A percentile compares a stretch with the other conserved stretches of the same genome.
Evolutionary conservation across 2,888 invertebrate species (phyloP).

Genomic region (Tineola bisselliella): DNA sequence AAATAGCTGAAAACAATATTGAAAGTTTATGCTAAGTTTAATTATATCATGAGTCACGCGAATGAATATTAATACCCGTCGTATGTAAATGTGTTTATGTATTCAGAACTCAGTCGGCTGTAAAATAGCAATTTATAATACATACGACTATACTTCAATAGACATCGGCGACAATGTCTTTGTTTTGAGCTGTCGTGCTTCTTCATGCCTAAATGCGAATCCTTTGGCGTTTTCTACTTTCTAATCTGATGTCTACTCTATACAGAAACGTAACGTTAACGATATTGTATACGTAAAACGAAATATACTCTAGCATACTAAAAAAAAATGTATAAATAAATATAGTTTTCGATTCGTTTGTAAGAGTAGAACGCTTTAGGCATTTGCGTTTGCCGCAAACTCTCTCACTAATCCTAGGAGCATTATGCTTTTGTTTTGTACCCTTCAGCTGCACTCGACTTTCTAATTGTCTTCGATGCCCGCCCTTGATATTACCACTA

Average conservation of each 20-base stretch:
- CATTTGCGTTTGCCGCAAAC: constrained; percentile 45
- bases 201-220: constrained; percentile 20
- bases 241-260: constrained; percentile 17
- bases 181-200: not conserved
- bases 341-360: not conserved
- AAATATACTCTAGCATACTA: too few relatives aligned
- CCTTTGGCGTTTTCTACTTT: constrained; percentile 44
- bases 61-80: not conserved
- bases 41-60: constrained; percentile 10
- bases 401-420: constrained; percentile 37
- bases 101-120: constrained; percentile 1
- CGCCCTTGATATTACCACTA: not conserved
- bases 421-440: constrained; percentile 48
- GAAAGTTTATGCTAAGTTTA: constrained; percentile 6
- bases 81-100: constrained; percentile 1
- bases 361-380: constrained; percentile 21
- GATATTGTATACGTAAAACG: too few relatives aligned
- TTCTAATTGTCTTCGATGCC: constrained; percentile 35
- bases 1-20: not conserved
- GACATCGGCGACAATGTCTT: not conserved
- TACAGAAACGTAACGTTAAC: too few relatives aligned
- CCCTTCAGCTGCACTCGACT: constrained; percentile 41
- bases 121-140: constrained; percentile 4
- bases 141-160: not conserved
- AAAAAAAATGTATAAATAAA: too few relatives aligned